Percentiles rank a stretch among this genome's conserved stretches.
Evolutionary conservation across 1,140 invertebrate genomes (phyloP).

Genomic region (Andrena cerasifolii): DNA sequence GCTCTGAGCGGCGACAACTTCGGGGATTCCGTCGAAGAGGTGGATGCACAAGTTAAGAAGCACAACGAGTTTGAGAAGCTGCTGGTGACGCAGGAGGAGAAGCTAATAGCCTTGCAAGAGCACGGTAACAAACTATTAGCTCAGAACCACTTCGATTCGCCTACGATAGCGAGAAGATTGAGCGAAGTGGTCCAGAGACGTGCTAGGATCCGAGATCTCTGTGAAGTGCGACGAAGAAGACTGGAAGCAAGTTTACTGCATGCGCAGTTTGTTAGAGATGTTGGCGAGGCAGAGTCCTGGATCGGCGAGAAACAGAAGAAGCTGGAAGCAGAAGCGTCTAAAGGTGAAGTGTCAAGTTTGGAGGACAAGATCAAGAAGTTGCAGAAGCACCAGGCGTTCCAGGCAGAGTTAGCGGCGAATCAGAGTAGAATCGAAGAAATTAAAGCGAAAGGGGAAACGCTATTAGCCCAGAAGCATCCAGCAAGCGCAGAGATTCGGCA

Average conservation of each 20-base stretch:
- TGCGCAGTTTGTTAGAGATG: conserved; percentile 95
- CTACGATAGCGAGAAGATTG: conserved; percentile 89
- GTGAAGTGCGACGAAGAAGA: conserved; percentile 84
- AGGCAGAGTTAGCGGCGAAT: conserved; percentile 96
- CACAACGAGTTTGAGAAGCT: conserved; percentile 96
- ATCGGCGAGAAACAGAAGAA: conserved; percentile 97
- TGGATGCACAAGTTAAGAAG: conserved; percentile 93
- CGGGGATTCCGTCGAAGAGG: conserved; percentile 91
- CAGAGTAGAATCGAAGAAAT: conserved; percentile 93
- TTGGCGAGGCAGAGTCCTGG: conserved; percentile 94
- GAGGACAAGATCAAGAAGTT: conserved; percentile 97
- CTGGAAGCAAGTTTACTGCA: conserved; percentile 92
- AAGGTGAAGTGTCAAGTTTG: conserved; percentile 88
- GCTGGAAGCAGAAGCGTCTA: conserved; percentile 88
- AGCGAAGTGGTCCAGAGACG: conserved; percentile 88
- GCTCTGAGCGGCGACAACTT: conserved; percentile 85
- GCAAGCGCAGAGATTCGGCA: conserved; percentile 89
- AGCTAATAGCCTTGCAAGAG: conserved; percentile 91
- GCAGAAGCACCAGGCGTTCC: conserved; percentile 99
- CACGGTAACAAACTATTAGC: conserved; percentile 94
- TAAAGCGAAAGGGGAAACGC: conserved; percentile 86
- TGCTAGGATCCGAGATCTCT: conserved; percentile 87
- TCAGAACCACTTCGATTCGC: conserved; percentile 97
- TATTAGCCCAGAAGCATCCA: conserved; percentile 86
- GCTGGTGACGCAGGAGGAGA: conserved; percentile 93